Percentiles rank a stretch among this genome's conserved stretches.
phyloP scores from a whole-genome alignment of 2,113 vertebrate species.

The Lycaon pictus region DNA sequence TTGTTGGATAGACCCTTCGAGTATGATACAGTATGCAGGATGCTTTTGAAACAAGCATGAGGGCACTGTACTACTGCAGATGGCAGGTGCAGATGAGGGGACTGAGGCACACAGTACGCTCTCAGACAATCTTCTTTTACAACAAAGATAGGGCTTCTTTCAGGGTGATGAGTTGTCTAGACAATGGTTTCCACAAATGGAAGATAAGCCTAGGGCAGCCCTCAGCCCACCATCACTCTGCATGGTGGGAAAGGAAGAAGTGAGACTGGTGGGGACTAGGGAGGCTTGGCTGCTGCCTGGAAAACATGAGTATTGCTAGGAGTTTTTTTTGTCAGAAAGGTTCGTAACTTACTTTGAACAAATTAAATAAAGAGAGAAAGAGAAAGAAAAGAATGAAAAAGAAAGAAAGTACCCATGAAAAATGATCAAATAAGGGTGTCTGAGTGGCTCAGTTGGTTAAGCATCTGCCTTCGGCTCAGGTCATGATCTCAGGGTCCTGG shows the following conservation, averaged over 20 bases:
- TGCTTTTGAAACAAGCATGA: background rate
- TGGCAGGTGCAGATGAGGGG: background rate
- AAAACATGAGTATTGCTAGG: background rate
- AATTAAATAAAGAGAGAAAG: background rate
- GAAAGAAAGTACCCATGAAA: background rate
- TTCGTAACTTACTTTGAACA: slow-evolving; percentile 28
- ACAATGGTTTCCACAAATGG: background rate
- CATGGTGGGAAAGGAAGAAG: background rate
- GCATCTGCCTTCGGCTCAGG: too few relatives aligned
- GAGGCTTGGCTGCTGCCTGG: background rate
- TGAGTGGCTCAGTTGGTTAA: too few relatives aligned
- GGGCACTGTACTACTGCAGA: too few relatives aligned
- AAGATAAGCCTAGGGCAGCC: background rate
- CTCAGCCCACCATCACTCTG: background rate
- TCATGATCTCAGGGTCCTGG: too few relatives aligned
- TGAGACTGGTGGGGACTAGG: background rate
- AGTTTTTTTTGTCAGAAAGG: background rate
- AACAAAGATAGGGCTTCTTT: background rate
- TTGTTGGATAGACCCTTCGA: too few relatives aligned
- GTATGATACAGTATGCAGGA: too few relatives aligned
- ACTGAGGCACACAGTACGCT: background rate
- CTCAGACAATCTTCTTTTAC: background rate
- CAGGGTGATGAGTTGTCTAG: background rate
- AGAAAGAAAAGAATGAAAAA: background rate
- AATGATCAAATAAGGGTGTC: too few relatives aligned